A percentile compares a stretch with the other conserved stretches of the same genome.
Evolutionary conservation across 92 coral and sea anemone species (phyloP).

Genomic region (Zoanthus solanderi): DNA sequence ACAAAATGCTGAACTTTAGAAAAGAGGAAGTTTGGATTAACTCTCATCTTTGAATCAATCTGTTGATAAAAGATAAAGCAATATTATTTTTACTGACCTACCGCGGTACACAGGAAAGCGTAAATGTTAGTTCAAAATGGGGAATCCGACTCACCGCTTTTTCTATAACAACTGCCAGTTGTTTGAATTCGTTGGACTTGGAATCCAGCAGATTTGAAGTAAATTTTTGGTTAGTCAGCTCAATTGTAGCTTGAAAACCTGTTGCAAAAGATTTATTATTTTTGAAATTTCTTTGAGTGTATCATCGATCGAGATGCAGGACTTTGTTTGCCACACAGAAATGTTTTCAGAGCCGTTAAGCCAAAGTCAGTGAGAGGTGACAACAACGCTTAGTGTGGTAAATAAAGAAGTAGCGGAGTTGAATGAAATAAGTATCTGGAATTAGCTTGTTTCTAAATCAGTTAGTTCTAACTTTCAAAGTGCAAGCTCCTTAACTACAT

Average conservation of each 20-base stretch:
- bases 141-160: not conserved
- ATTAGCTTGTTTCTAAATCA: no score
- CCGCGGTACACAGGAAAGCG: not conserved
- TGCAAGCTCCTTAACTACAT: no score
- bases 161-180: constrained; percentile 21
- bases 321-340: no score
- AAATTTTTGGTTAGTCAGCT: constrained; percentile 4
- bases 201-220: not conserved
- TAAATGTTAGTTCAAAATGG: not conserved
- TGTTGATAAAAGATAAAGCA: not conserved
- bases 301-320: no score
- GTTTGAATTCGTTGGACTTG: not conserved
- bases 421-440: no score
- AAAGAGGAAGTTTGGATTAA: constrained; percentile 29
- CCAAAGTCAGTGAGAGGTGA: no score
- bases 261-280: not conserved
- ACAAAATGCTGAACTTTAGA: constrained; percentile 23
- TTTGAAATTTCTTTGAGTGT: no score
- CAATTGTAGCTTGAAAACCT: constrained; percentile 28
- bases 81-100: not conserved
- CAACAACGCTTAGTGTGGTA: no score
- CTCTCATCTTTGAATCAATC: constrained; percentile 23
- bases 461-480: no score
- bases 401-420: no score
- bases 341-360: no score